Percentiles rank a stretch among this genome's conserved stretches.
Conservation (phyloP, 2,888 invertebrate genomes). For the Callimorpha dominula region DNA sequence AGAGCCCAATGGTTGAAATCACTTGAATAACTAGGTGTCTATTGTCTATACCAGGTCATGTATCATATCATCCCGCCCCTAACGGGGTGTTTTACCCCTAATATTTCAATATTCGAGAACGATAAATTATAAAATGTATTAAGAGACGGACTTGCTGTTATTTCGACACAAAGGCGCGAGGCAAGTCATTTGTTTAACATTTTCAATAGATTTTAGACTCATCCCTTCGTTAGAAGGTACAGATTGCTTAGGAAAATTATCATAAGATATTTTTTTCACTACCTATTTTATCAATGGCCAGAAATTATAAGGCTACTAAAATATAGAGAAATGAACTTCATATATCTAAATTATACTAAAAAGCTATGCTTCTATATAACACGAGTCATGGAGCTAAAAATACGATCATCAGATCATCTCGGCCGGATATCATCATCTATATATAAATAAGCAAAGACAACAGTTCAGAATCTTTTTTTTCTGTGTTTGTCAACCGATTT, state of each 20-base stretch:
- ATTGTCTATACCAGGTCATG: too few species aligned
- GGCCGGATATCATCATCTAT: neutral
- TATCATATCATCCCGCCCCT: too few species aligned
- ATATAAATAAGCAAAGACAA: too few species aligned
- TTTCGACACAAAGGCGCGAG: too few species aligned
- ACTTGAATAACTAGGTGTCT: too few species aligned
- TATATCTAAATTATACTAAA: constrained; percentile 43
- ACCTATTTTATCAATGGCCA: neutral
- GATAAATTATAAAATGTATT: neutral
- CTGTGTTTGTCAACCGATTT: too few species aligned
- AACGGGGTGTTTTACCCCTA: neutral
- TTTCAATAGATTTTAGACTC: too few species aligned
- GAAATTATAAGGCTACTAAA: constrained; percentile 34
- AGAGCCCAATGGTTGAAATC: too few species aligned
- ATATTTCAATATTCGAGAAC: neutral
- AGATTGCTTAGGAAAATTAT: too few species aligned
- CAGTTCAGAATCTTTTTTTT: neutral
- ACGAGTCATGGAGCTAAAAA: constrained; percentile 33
- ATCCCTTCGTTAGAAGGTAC: too few species aligned
- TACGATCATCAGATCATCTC: neutral
- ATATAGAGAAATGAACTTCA: constrained; percentile 46
- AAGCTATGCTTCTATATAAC: constrained; percentile 43
- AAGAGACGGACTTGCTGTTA: too few species aligned
- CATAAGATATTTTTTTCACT: neutral
- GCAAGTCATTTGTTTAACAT: too few species aligned